Evolutionary conservation across 2,113 vertebrate species (phyloP).

Genomic region (Rhodinocichla rosea): DNA sequence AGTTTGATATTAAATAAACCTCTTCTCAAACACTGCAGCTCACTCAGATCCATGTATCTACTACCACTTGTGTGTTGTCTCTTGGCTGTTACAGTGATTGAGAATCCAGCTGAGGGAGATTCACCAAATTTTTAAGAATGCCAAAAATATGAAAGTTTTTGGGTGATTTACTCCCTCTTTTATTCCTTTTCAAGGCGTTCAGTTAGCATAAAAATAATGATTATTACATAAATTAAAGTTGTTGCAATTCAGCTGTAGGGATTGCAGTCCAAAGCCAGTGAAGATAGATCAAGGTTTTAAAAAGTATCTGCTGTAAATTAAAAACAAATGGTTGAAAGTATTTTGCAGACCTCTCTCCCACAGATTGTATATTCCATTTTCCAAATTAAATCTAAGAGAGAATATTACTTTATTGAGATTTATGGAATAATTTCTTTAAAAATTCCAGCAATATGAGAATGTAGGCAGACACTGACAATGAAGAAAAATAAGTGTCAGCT

Average conservation of each 20-base stretch:
- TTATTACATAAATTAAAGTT: constrained; percentile 48
- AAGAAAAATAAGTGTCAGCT: constrained; percentile 60
- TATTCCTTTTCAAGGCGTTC: constrained; percentile 2
- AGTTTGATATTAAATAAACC: neutral
- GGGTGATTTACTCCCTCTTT: neutral
- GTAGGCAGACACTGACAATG: constrained; percentile 30
- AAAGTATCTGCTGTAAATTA: constrained; percentile 57
- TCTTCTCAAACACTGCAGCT: neutral
- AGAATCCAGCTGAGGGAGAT: neutral
- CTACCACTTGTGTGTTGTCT: neutral
- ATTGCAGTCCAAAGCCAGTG: constrained; percentile 5
- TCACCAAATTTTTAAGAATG: neutral
- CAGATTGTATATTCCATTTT: constrained; percentile 70
- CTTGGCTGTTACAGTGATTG: neutral
- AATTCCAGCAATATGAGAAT: constrained; percentile 63
- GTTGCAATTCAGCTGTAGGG: constrained; percentile 52
- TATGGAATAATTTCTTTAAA: constrained; percentile 66
- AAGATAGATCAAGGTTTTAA: constrained; percentile 45
- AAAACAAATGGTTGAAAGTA: constrained; percentile 62
- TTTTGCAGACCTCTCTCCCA: constrained; percentile 63
- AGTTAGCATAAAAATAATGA: constrained; percentile 12
- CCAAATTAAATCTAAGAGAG: constrained; percentile 71
- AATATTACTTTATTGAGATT: constrained; percentile 74
- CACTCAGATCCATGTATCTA: neutral
- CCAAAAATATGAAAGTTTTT: neutral